Percentiles rank a stretch among this genome's conserved stretches.
Evolutionary conservation across 2,888 invertebrate species (phyloP).

Genomic region (Coleophora flavipennella): DNA sequence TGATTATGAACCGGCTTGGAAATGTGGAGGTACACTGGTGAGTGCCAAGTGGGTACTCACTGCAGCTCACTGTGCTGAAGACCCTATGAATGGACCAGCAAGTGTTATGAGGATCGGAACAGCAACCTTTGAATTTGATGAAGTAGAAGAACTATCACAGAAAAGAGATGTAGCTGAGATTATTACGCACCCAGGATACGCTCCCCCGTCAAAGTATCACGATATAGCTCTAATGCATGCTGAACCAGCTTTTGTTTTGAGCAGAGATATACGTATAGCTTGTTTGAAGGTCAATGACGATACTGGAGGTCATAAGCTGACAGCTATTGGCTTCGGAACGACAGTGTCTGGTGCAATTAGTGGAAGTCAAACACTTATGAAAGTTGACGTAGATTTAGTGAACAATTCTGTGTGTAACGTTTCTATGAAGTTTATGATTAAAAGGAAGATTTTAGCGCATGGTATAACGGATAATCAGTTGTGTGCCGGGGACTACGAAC

Average conservation of each 20-base stretch:
- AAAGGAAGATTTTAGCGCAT: slow-evolving; percentile 35
- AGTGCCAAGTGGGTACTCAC: slow-evolving; percentile 56
- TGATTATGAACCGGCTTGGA: slow-evolving; percentile 35
- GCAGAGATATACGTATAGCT: slow-evolving; percentile 72
- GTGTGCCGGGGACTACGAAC: slow-evolving; percentile 59
- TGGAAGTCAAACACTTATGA: slow-evolving; percentile 63
- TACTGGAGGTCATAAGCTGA: slow-evolving; percentile 38
- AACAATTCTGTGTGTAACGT: slow-evolving; percentile 40
- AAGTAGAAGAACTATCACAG: slow-evolving; percentile 63
- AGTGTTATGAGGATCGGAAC: slow-evolving; percentile 68
- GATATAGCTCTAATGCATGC: slow-evolving; percentile 78
- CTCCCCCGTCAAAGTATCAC: slow-evolving; percentile 69
- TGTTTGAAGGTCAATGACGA: slow-evolving; percentile 61
- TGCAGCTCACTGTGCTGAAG: slow-evolving; percentile 58
- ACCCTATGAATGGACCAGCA: slow-evolving; percentile 59
- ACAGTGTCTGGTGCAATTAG: slow-evolving; percentile 47
- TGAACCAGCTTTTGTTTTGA: slow-evolving; percentile 55
- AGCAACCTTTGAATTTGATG: slow-evolving; percentile 62
- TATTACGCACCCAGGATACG: slow-evolving; percentile 70
- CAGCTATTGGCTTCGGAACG: slow-evolving; percentile 77
- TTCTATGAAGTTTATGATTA: slow-evolving; percentile 51
- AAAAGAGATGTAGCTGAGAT: slow-evolving; percentile 55
- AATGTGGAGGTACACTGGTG: slow-evolving; percentile 59
- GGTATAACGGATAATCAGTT: slow-evolving; percentile 51
- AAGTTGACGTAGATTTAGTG: slow-evolving; percentile 55